Conservation (phyloP, 2,797 vertebrate species). For the Coregonus suidteri region DNA sequence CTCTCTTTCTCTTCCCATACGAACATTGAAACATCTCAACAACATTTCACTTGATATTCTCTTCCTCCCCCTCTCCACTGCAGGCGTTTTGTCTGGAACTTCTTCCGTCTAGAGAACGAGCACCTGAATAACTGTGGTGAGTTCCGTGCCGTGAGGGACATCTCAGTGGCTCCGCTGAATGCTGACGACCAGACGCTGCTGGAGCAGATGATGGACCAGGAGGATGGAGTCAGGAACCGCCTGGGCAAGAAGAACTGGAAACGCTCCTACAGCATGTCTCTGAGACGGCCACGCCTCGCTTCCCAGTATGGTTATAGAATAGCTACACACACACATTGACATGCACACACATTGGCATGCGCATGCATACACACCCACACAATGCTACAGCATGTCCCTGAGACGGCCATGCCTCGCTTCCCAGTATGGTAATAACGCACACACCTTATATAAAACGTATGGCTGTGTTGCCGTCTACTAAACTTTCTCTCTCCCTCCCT, state of each 20-base stretch:
- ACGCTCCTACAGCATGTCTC: constrained; percentile 91
- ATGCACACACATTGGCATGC: not conserved
- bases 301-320: constrained; percentile 82
- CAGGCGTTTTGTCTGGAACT: constrained; percentile 99
- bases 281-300: constrained; percentile 87
- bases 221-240: constrained; percentile 93
- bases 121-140: constrained; percentile 98
- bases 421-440: not conserved
- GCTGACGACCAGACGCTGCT: constrained; percentile 94
- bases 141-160: constrained; percentile 94
- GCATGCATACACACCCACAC: constrained; percentile 4
- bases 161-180: constrained; percentile 93
- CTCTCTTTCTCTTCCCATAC: not conserved
- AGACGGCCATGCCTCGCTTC: not conserved
- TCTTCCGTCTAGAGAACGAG: constrained; percentile 97
- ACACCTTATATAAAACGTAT: not conserved
- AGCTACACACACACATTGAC: too few relatives aligned
- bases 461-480: not conserved
- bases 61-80: not conserved
- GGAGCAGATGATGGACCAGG: constrained; percentile 99
- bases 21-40: not conserved
- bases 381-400: constrained; percentile 35
- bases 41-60: not conserved
- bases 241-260: constrained; percentile 95
- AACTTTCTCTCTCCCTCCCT: not conserved